phyloP scores from a whole-genome alignment of 2,888 invertebrate genomes.

The Nomada ferruginata region DNA sequence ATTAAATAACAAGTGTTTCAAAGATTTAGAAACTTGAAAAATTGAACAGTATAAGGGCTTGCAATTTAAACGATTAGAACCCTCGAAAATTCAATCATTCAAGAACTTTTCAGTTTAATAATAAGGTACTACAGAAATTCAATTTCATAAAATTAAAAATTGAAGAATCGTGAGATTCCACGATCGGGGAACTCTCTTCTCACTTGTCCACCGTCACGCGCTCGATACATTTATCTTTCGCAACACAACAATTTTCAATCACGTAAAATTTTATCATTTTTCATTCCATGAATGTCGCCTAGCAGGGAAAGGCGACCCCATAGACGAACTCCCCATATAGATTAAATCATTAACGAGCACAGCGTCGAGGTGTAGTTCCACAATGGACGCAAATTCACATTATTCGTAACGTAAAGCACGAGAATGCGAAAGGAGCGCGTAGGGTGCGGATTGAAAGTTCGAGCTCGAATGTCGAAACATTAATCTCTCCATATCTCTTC shows the following conservation, averaged over 20 bases:
- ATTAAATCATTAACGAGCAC: not conserved
- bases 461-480: conserved; percentile 41
- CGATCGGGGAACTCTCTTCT: not conserved
- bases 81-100: too few species aligned
- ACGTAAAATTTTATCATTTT: conserved; percentile 2
- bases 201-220: too few species aligned
- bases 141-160: not conserved
- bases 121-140: too few species aligned
- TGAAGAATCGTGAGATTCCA: not conserved
- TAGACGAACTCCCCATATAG: not conserved
- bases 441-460: conserved; percentile 55
- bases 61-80: too few species aligned
- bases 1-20: too few species aligned
- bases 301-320: not conserved
- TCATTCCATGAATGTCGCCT: too few species aligned
- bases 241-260: not conserved
- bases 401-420: conserved; percentile 31
- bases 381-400: conserved; percentile 30
- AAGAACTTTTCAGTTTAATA: too few species aligned
- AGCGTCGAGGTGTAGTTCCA: not conserved
- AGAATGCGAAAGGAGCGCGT: conserved; percentile 18
- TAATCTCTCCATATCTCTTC: conserved; percentile 53
- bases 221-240: too few species aligned
- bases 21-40: too few species aligned
- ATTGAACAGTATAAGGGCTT: too few species aligned